A percentile compares a stretch with the other conserved stretches of the same genome.
Evolutionary conservation across 2,888 invertebrate genomes (phyloP).

Genomic region (Gonocerus acuteangulatus): DNA sequence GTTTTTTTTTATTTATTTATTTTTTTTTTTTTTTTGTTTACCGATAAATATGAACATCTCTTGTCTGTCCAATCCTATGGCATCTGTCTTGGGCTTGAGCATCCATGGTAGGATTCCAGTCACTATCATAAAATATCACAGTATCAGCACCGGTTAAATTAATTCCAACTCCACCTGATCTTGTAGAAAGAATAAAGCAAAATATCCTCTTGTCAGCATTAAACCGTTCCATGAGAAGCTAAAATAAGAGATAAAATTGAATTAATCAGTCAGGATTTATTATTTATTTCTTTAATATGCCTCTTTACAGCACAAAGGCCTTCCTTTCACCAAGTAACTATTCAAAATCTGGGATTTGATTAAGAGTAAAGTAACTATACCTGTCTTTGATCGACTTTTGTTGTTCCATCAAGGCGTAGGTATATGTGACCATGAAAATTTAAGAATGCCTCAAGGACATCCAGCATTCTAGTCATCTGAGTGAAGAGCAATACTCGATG

Average conservation of each 20-base stretch:
- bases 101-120: constrained; percentile 99
- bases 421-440: constrained; percentile 96
- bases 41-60: constrained; percentile 68
- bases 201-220: constrained; percentile 92
- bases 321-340: background rate
- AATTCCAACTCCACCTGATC: constrained; percentile 95
- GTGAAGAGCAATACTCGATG: constrained; percentile 96
- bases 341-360: too few relatives aligned
- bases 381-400: constrained; percentile 89
- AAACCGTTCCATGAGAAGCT: constrained; percentile 91
- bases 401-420: constrained; percentile 90
- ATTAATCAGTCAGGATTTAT: background rate
- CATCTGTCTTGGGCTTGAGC: constrained; percentile 94
- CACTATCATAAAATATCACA: constrained; percentile 98
- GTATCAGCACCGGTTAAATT: constrained; percentile 98
- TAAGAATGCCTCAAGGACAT: constrained; percentile 93
- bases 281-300: background rate
- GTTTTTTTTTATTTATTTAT: too few relatives aligned
- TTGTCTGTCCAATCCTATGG: constrained; percentile 97
- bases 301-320: background rate
- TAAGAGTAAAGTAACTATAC: too few relatives aligned
- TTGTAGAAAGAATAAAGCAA: constrained; percentile 93
- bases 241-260: constrained; percentile 27
- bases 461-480: constrained; percentile 99
- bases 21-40: too few relatives aligned